Percentiles rank a stretch among this genome's conserved stretches.
phyloP scores from a whole-genome alignment of 2,888 invertebrate genomes.

The Globia sparganii region DNA sequence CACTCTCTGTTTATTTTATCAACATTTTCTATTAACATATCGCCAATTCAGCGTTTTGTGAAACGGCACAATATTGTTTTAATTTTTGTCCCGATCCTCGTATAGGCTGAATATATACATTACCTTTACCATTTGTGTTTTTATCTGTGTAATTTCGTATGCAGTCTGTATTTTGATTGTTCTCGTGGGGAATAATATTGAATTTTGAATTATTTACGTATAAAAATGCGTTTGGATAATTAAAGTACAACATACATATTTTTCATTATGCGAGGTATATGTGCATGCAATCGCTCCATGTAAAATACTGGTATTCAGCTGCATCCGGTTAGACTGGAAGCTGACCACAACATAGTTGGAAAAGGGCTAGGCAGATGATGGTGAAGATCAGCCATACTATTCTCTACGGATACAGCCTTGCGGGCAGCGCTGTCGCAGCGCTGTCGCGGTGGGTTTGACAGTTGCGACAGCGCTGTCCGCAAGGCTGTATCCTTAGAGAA shows the following conservation, averaged over 20 bases:
- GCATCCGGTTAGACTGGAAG: too few relatives aligned
- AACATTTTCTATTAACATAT: constrained; percentile 50
- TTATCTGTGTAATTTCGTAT: constrained; percentile 37
- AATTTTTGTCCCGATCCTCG: constrained; percentile 39
- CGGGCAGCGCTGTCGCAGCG: too few relatives aligned
- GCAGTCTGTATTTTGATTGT: constrained; percentile 36
- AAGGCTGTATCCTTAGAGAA: too few relatives aligned
- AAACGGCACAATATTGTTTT: constrained; percentile 42
- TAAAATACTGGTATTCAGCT: too few relatives aligned
- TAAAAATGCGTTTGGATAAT: neutral
- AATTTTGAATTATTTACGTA: neutral
- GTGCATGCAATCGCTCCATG: neutral
- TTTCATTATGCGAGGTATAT: neutral
- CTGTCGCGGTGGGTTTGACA: too few relatives aligned
- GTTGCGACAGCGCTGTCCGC: too few relatives aligned
- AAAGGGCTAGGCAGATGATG: too few relatives aligned
- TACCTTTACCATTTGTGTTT: constrained; percentile 33
- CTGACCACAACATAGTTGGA: too few relatives aligned
- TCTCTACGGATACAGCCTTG: too few relatives aligned
- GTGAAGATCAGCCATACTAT: too few relatives aligned
- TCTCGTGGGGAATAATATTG: constrained; percentile 6
- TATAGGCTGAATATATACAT: constrained; percentile 34
- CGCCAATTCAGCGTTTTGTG: constrained; percentile 40
- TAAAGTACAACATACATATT: neutral
- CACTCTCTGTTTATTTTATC: constrained; percentile 57